Evolutionary conservation across 2,888 invertebrate species (phyloP).

Genomic region (Cosmia pyralina): DNA sequence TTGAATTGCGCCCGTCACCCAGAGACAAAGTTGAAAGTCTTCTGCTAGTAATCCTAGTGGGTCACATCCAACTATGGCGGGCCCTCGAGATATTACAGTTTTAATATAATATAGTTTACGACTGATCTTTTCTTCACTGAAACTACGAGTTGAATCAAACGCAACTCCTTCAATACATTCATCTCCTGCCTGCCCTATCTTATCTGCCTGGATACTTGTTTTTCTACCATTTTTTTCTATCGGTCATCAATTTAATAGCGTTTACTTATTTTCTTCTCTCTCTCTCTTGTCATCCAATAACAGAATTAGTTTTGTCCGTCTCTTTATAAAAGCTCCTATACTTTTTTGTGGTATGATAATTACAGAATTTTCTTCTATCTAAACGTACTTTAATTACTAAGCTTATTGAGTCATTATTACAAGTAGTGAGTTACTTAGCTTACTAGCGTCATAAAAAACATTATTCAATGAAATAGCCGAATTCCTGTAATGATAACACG

Average conservation of each 20-base stretch:
- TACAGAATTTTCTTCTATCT: not conserved
- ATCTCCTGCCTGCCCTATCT: not conserved
- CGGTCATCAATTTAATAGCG: not conserved
- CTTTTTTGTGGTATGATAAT: not conserved
- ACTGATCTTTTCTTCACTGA: not conserved
- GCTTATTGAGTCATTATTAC: not conserved
- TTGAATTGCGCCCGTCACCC: conserved; percentile 11
- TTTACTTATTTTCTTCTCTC: not conserved
- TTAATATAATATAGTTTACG: not conserved
- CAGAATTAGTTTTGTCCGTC: not conserved
- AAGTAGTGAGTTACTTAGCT: conserved; percentile 2
- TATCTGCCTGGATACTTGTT: too few relatives aligned
- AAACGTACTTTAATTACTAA: not conserved
- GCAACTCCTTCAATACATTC: not conserved
- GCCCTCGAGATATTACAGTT: not conserved
- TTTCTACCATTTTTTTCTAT: not conserved
- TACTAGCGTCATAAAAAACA: not conserved
- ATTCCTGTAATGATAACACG: conserved; percentile 14
- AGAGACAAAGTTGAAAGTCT: conserved; percentile 32
- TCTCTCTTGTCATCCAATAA: not conserved
- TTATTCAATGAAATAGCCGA: conserved; percentile 11
- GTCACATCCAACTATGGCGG: not conserved
- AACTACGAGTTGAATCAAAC: not conserved
- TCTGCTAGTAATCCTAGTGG: not conserved
- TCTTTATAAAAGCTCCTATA: not conserved